phyloP scores from a whole-genome alignment of 2,888 invertebrate genomes.

The Cephus pygmeus region DNA sequence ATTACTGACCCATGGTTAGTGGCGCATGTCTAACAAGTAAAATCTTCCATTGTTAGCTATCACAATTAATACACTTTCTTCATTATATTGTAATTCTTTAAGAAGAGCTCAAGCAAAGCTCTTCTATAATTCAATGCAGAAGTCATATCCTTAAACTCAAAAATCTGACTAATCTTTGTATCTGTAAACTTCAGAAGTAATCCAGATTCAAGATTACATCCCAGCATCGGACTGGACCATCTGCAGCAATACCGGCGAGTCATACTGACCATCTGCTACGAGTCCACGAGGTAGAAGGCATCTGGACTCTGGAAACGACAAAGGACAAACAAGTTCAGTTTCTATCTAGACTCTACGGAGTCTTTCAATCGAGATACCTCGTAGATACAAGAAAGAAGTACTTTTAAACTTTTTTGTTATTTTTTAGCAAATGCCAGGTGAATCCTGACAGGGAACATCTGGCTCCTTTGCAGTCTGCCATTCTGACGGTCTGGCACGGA shows the following conservation, averaged over 20 bases:
- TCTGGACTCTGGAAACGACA: slow-evolving; percentile 31
- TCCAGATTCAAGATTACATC: background rate
- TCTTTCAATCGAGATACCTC: background rate
- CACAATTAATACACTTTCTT: background rate
- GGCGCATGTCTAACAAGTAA: slow-evolving; percentile 34
- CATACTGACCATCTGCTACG: slow-evolving; percentile 44
- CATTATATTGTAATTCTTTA: background rate
- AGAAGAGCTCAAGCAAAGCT: background rate
- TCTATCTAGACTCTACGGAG: background rate
- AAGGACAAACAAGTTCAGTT: background rate
- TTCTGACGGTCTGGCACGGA: background rate
- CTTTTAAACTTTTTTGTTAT: background rate
- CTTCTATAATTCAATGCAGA: background rate
- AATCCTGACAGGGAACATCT: background rate
- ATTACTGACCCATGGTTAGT: slow-evolving; percentile 37
- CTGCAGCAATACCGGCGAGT: slow-evolving; percentile 9
- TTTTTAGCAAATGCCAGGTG: background rate
- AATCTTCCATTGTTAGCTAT: background rate
- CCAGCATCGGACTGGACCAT: background rate
- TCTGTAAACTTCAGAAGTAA: background rate
- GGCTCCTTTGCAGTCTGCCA: background rate
- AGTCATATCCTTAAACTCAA: background rate
- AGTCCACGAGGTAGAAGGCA: slow-evolving; percentile 21
- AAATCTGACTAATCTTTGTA: background rate
- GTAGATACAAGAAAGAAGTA: background rate